A percentile compares a stretch with the other conserved stretches of the same genome.
Evolutionary conservation across 92 coral and sea anemone genomes (phyloP).

Genomic region (Phenganax stokvisi): DNA sequence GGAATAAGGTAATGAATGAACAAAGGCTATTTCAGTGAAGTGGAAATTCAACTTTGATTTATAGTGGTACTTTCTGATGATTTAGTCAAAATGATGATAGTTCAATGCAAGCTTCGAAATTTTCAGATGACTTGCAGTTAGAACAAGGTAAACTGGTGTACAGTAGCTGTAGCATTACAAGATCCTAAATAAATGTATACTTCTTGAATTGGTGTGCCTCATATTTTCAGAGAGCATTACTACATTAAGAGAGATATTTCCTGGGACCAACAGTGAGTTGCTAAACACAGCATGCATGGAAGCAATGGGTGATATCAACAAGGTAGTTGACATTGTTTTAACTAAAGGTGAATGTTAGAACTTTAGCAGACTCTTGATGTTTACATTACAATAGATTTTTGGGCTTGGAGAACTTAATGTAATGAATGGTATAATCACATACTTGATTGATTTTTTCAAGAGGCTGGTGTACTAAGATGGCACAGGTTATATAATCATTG

Average conservation of each 20-base stretch:
- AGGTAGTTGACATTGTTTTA: constrained; percentile 39
- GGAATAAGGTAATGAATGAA: neutral
- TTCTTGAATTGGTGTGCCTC: neutral
- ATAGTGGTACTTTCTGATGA: neutral
- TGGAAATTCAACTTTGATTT: neutral
- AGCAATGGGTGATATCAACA: constrained; percentile 35
- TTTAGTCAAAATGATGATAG: neutral
- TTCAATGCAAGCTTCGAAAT: constrained; percentile 15
- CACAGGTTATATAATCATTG: too few relatives aligned
- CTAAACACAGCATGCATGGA: constrained; percentile 31
- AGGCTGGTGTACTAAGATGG: too few relatives aligned
- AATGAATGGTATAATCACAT: too few relatives aligned
- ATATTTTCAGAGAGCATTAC: constrained; percentile 28
- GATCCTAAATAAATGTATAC: constrained; percentile 1
- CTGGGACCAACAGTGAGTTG: neutral
- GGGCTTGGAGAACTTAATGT: too few relatives aligned
- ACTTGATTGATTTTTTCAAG: too few relatives aligned
- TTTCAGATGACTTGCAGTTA: neutral
- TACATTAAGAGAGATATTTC: constrained; percentile 31
- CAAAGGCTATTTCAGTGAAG: neutral
- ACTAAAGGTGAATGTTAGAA: neutral
- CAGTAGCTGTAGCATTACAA: constrained; percentile 11
- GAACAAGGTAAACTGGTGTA: neutral
- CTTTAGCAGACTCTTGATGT: too few relatives aligned
- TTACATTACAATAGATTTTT: too few relatives aligned